These are phyloP conservation scores for Chrysolina americana DNA, from an alignment of 2,888 invertebrate species.

Conservation along the genomic window DNA sequence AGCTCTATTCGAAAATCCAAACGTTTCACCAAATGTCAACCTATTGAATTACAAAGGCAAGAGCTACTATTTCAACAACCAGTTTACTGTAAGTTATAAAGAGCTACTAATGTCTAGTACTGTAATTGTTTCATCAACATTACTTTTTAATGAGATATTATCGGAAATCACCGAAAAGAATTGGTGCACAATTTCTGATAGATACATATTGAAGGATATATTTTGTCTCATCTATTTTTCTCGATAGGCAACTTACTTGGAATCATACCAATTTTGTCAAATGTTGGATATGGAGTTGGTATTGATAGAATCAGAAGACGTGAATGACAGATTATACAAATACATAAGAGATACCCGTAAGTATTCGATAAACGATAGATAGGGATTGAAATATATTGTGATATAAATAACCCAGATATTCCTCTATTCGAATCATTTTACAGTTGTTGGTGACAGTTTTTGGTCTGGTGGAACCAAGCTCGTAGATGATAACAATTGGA, in stretches of 20 bases:
- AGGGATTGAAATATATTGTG: too few relatives aligned
- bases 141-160: too few relatives aligned
- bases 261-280: conserved; percentile 34
- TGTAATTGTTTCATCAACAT: too few relatives aligned
- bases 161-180: too few relatives aligned
- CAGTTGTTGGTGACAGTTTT: conserved; percentile 24
- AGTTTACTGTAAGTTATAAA: conserved; percentile 5
- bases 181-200: too few relatives aligned
- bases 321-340: conserved; percentile 26
- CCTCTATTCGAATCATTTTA: background rate
- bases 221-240: too few relatives aligned
- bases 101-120: too few relatives aligned
- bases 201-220: too few relatives aligned
- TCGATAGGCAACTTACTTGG: conserved; percentile 7
- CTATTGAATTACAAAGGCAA: conserved; percentile 23
- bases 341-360: conserved; percentile 28
- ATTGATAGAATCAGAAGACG: conserved; percentile 32
- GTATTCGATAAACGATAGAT: background rate
- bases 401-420: too few relatives aligned
- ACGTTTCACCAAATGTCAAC: conserved; percentile 21
- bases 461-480: conserved; percentile 33
- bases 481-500: conserved; percentile 29
- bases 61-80: conserved; percentile 25
- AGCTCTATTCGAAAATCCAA: conserved; percentile 22
- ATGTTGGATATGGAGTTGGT: conserved; percentile 35